Evolutionary conservation across 2,113 vertebrate species (phyloP).

Genomic region (Cepphus grylle): DNA sequence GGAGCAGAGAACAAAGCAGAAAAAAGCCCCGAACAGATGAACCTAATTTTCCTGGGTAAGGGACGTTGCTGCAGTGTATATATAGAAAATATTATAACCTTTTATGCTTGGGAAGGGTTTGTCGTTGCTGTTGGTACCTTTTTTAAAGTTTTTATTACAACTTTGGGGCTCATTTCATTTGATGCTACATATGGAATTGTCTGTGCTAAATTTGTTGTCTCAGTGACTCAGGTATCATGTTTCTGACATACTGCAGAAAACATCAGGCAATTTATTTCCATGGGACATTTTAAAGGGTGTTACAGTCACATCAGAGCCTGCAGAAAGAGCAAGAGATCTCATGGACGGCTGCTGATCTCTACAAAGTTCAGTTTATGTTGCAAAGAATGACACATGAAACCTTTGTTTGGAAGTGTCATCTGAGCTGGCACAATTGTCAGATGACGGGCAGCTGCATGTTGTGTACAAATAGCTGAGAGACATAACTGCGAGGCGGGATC

Average conservation of each 20-base stretch:
- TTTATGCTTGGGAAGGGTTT: neutral
- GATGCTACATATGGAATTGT: constrained; percentile 46
- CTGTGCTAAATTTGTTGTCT: constrained; percentile 55
- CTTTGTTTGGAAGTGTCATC: constrained; percentile 21
- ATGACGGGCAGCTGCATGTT: neutral
- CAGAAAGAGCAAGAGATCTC: constrained; percentile 49
- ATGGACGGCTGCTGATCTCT: constrained; percentile 26
- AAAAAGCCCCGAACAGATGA: neutral
- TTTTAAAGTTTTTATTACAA: constrained; percentile 33
- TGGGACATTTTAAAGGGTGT: constrained; percentile 42
- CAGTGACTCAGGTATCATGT: constrained; percentile 17
- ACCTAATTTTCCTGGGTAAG: neutral
- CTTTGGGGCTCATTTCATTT: constrained; percentile 43
- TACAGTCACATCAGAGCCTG: constrained; percentile 47
- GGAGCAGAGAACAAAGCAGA: neutral
- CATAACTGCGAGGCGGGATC: neutral
- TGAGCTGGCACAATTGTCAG: neutral
- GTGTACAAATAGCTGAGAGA: constrained; percentile 1
- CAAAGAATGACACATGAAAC: constrained; percentile 33
- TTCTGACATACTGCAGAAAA: constrained; percentile 52
- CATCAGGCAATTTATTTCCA: constrained; percentile 55
- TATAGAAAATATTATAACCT: neutral
- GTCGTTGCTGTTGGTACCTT: neutral
- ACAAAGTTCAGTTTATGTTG: constrained; percentile 44
- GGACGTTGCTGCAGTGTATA: neutral